These are phyloP conservation scores for Tetragonula clypearis DNA, from an alignment of 1,140 invertebrate genomes.

Conservation along the genomic window DNA sequence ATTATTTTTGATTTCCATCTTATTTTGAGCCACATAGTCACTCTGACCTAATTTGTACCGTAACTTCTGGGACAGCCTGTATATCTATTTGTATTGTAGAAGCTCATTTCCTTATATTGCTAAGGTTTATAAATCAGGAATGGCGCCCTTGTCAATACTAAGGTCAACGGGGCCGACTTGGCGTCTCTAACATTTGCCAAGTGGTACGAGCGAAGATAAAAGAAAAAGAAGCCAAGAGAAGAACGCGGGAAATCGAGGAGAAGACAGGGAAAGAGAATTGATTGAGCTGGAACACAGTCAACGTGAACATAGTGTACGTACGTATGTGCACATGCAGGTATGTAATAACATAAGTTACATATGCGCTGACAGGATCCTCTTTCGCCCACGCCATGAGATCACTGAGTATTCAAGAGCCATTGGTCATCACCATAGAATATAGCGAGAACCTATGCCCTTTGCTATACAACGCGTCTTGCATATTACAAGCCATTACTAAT, in stretches of 20 bases:
- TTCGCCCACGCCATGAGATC: conserved; percentile 33
- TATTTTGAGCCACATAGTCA: no score
- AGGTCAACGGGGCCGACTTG: conserved; percentile 66
- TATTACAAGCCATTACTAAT: background rate
- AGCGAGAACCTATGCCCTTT: background rate
- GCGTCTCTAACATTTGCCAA: conserved; percentile 70
- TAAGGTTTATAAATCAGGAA: conserved; percentile 63
- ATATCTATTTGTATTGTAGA: conserved; percentile 36
- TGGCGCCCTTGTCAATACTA: conserved; percentile 67
- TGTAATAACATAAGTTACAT: conserved; percentile 8
- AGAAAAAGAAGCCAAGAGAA: background rate
- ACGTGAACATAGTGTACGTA: conserved; percentile 27
- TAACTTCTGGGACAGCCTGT: background rate
- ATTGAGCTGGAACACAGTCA: background rate
- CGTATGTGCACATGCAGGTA: conserved; percentile 12
- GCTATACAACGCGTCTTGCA: background rate
- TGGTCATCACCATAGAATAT: conserved; percentile 1
- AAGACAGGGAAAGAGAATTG: background rate
- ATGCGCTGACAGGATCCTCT: background rate
- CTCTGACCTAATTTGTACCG: no score
- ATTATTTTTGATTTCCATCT: no score
- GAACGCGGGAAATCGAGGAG: no score
- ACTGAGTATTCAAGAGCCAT: conserved; percentile 10
- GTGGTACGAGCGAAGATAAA: conserved; percentile 56
- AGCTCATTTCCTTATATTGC: conserved; percentile 58